A percentile compares a stretch with the other conserved stretches of the same genome.
These are phyloP conservation scores for Harlomillsia oculata DNA, from an alignment of 1,140 invertebrate species.

Conservation along the genomic window DNA sequence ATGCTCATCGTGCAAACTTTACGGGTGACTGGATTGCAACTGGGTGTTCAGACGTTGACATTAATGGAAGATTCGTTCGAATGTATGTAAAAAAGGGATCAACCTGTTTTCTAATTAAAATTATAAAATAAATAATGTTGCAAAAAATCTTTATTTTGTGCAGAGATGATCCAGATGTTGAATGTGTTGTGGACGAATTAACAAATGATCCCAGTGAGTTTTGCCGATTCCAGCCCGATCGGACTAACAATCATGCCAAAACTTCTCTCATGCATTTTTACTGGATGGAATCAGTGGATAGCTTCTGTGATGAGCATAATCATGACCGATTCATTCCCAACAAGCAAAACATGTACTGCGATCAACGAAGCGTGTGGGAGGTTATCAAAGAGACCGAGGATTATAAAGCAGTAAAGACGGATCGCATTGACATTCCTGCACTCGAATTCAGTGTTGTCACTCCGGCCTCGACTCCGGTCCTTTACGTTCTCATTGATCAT, in stretches of 20 bases:
- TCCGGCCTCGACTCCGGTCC: neutral
- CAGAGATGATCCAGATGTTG: neutral
- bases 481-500: constrained; percentile 16
- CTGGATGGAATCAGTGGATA: constrained; percentile 17
- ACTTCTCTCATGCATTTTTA: constrained; percentile 26
- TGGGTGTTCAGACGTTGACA: constrained; percentile 10
- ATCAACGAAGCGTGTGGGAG: constrained; percentile 40
- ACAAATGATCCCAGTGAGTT: neutral
- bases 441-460: neutral
- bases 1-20: constrained; percentile 26
- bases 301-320: constrained; percentile 41
- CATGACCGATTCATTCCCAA: constrained; percentile 41
- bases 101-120: neutral
- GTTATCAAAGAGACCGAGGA: constrained; percentile 41
- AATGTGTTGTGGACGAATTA: neutral
- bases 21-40: constrained; percentile 18
- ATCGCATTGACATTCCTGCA: neutral
- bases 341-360: constrained; percentile 43
- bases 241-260: constrained; percentile 13
- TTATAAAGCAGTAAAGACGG: constrained; percentile 21
- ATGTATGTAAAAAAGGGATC: constrained; percentile 2
- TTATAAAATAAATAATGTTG: neutral
- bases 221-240: constrained; percentile 22
- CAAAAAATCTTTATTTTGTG: neutral
- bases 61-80: constrained; percentile 11